Base-by-base conservation (phyloP, 2,888 invertebrate species). In the Drosophila emarginata region DNA sequence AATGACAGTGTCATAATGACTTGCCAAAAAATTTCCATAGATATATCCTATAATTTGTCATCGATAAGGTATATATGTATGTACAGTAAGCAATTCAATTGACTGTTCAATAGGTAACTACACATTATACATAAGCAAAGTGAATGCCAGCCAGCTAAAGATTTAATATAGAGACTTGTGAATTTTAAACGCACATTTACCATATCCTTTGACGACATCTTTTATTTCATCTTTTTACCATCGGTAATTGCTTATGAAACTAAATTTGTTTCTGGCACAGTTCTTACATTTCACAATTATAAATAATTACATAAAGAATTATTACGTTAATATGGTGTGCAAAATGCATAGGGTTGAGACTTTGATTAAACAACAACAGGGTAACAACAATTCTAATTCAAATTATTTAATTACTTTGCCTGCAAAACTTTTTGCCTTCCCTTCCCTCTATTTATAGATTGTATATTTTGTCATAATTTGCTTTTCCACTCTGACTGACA, bases 391-490 rank as follows among this genome's bases (percentile, higher is more conserved):
- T 26, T 11, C 32, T 7, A 15, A 36, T 53, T 21, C 21, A 45
- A 45, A 21, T 21, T 45, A 21, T 12, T 18, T 45, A 21, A 45
- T 45, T 21, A 21, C 21, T 45, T 45, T 45, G 18, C 7, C 45
- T 45, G 45, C 11, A 21, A 45, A 45, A 4, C 18, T 45, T 45
- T 45, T 45, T 32, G 32, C 32, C 32, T 32, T 2, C 32, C 32
- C 21, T 11, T 12, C 12, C 50, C 50, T 0, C 1, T 54, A 50
- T 4, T 62, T 36, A 32, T 61, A 23, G 12, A 4, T 61, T 39
- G 57, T 57, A 40, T 54, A 68, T 70, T 83, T 80, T 83, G 80
- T 77, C 78, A 77, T 72, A 71, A 67, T 61, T 77, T 79, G 51
- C 62, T 62, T 65, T 54, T 51, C 59, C 53, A 21, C 21, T 45